Evolutionary conservation across 2,113 vertebrate species (phyloP).

Genomic region (Isurus oxyrinchus): DNA sequence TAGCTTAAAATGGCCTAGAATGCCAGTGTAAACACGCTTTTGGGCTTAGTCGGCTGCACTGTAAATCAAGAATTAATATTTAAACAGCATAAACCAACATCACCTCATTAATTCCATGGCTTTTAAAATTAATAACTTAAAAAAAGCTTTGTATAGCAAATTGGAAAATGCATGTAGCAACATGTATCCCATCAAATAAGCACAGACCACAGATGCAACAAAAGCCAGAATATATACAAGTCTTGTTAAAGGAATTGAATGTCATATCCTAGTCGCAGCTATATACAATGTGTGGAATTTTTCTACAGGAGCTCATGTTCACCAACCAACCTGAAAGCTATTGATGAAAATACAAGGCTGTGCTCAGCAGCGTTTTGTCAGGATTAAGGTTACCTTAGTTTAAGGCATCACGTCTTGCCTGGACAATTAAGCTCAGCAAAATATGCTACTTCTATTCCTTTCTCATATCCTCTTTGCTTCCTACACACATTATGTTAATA

Average conservation of each 20-base stretch:
- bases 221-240: background rate
- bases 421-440: background rate
- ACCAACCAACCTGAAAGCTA: background rate
- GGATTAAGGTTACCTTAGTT: background rate
- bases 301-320: background rate
- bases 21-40: background rate
- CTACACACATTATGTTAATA: background rate
- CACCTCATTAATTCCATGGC: background rate
- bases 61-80: background rate
- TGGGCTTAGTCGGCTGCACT: background rate
- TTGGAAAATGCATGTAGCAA: background rate
- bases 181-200: background rate
- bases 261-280: background rate
- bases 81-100: background rate
- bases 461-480: background rate
- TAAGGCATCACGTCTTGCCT: background rate
- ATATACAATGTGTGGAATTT: background rate
- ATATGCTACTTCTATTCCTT: background rate
- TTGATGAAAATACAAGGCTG: background rate
- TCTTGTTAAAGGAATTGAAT: background rate
- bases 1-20: background rate
- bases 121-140: conserved; percentile 18
- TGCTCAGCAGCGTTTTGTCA: background rate
- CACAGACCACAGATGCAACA: background rate
- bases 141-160: background rate